Evolutionary conservation across 2,113 vertebrate species (phyloP).

Genomic region (Scomber colias): DNA sequence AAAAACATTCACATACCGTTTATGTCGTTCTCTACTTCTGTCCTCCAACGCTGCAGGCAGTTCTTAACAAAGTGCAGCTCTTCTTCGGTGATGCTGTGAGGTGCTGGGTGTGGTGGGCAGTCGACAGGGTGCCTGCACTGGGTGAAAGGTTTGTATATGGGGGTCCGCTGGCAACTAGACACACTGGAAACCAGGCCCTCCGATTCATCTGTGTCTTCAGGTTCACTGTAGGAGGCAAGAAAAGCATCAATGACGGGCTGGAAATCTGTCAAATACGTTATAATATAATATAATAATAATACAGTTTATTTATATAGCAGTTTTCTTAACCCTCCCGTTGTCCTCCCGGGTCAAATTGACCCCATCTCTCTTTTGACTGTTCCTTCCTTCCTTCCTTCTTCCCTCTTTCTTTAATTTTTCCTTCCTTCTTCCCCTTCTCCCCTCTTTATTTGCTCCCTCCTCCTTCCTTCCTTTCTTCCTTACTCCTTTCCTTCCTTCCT

Average conservation of each 20-base stretch:
- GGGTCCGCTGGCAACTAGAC: slow-evolving; percentile 68
- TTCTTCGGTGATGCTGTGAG: slow-evolving; percentile 84
- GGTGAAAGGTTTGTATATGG: slow-evolving; percentile 73
- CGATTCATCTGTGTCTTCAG: slow-evolving; percentile 43
- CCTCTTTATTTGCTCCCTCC: too few relatives aligned
- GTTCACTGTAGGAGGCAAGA: slow-evolving; percentile 63
- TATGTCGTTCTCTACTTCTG: slow-evolving; percentile 91
- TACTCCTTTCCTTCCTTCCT: too few relatives aligned
- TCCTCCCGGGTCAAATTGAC: too few relatives aligned
- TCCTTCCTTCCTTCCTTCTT: too few relatives aligned
- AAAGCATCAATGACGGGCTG: background rate
- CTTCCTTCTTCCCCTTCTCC: too few relatives aligned
- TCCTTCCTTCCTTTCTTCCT: too few relatives aligned
- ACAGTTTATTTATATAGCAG: too few relatives aligned
- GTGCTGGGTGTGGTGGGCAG: slow-evolving; percentile 81
- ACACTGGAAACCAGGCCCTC: slow-evolving; percentile 66
- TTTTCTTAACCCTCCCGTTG: too few relatives aligned
- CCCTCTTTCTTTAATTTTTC: too few relatives aligned
- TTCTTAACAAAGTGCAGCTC: slow-evolving; percentile 89
- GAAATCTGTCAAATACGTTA: background rate
- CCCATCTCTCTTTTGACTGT: too few relatives aligned
- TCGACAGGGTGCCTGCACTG: slow-evolving; percentile 77
- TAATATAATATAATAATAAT: too few relatives aligned
- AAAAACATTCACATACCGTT: too few relatives aligned
- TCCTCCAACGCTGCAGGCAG: slow-evolving; percentile 94